Conservation (phyloP, 2,888 invertebrate genomes). For the Biston stratarius region DNA sequence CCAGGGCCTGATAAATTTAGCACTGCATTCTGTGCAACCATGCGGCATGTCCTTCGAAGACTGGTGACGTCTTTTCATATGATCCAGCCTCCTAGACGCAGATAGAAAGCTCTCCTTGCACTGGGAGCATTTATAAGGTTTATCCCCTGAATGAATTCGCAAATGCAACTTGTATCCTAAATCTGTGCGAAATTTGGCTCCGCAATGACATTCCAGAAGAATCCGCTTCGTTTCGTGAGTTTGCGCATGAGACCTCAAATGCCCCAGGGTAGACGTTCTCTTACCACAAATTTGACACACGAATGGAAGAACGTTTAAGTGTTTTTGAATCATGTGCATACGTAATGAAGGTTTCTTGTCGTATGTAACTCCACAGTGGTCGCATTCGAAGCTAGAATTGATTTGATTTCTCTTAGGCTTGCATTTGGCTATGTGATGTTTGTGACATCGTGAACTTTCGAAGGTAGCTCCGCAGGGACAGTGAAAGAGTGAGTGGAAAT, state of each 20-base stretch:
- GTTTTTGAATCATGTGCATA: constrained; percentile 75
- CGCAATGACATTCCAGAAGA: constrained; percentile 66
- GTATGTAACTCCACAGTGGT: constrained; percentile 69
- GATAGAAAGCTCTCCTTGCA: constrained; percentile 76
- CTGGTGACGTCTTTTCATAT: constrained; percentile 71
- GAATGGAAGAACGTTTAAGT: constrained; percentile 69
- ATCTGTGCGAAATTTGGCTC: constrained; percentile 66
- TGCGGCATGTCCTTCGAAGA: constrained; percentile 64
- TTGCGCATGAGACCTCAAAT: constrained; percentile 66
- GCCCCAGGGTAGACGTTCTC: constrained; percentile 68
- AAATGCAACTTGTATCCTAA: constrained; percentile 69
- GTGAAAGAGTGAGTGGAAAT: constrained; percentile 66
- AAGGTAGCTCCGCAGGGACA: constrained; percentile 67
- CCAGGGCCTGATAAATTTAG: constrained; percentile 73
- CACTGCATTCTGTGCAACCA: constrained; percentile 66
- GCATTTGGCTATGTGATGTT: constrained; percentile 65
- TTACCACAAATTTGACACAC: constrained; percentile 73
- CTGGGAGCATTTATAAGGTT: constrained; percentile 67
- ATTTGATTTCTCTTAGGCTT: constrained; percentile 22
- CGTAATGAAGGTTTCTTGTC: constrained; percentile 71
- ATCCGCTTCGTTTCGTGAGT: constrained; percentile 64
- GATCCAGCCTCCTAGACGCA: constrained; percentile 72
- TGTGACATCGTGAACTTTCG: constrained; percentile 70
- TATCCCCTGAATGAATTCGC: constrained; percentile 72
- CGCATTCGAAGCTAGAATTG: constrained; percentile 58